Base-by-base conservation (phyloP, 2,797 vertebrate genomes). In the Holocentrus rufus region DNA sequence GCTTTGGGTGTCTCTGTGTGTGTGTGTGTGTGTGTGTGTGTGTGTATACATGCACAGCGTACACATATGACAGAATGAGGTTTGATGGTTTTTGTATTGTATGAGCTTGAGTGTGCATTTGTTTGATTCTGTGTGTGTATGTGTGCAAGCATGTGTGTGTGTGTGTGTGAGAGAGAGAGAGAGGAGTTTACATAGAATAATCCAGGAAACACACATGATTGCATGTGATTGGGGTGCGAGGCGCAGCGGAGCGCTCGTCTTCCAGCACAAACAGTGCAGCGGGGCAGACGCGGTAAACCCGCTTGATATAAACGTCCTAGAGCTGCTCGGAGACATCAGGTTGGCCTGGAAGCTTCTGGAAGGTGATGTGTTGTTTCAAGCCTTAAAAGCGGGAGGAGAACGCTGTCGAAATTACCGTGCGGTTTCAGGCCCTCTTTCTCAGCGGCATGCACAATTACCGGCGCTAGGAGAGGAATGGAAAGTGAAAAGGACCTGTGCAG, bases 331-430 rank as follows among this genome's bases (percentile, higher is more conserved):
- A 81, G 85, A 85, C 74, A 76, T 83, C 81, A 68, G 85, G 77
- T 61, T 30, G 66, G 76, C 77, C 85, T 77, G 70, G 60, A 81
- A 87, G 87, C 79, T 84, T 88, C 90, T 90, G 85, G 89, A 88
- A 77, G 84, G 83, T 66, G 85, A 86, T 65, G 85, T 90, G 87
- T 92, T 93, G 90, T 91, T 92, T 82, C 82, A 90, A 83, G 85
- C 69, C 57, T 67, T 76, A 60, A 89, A 86, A 90, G 77, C 76
- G 46, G 69, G 69, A 82, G 87, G 70, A 72, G 72, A 89, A 61
- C 47, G 30, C 75, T 76, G 85, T 81, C 65, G 68, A 89, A 85
- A 92, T 91, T 80, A 88, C 88, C 72, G 72, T 61, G 87, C 30
- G 85, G 85, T 91, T 88, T 83, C 74, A 67, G 79, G 76, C 70